These are phyloP conservation scores for Labeo calbasu DNA, from an alignment of 2,797 vertebrate genomes.

Conservation along the genomic window DNA sequence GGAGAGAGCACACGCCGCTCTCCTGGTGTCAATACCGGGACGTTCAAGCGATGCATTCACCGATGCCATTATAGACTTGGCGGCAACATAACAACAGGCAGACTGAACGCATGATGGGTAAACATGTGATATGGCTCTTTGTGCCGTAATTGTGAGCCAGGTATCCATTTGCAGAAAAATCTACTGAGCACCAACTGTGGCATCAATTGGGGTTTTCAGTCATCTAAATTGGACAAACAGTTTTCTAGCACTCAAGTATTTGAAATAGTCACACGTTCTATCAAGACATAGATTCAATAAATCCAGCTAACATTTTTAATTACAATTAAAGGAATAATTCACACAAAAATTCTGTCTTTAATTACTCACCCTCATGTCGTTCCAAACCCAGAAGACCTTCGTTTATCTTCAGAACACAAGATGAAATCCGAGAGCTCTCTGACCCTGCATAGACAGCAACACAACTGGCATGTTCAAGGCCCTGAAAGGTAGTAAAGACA, in stretches of 20 bases:
- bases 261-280: neutral
- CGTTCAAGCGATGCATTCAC: conserved; percentile 64
- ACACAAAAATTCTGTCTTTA: no score
- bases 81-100: conserved; percentile 64
- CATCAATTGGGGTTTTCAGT: neutral
- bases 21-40: conserved; percentile 53
- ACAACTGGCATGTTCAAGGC: no score
- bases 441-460: no score
- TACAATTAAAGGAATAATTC: neutral
- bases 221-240: conserved; percentile 16
- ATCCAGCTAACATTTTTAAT: neutral
- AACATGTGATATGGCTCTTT: neutral
- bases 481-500: no score
- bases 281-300: neutral
- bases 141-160: conserved; percentile 1
- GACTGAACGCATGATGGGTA: conserved; percentile 48
- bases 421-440: no score
- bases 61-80: conserved; percentile 69
- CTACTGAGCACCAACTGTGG: neutral
- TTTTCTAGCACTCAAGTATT: neutral
- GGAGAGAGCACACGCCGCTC: conserved; percentile 35
- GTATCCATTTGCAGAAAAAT: neutral
- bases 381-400: no score
- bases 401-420: no score
- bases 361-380: no score